A percentile compares a stretch with the other conserved stretches of the same genome.
These are phyloP conservation scores for Macquaria ambigua DNA, from an alignment of 2,113 vertebrate genomes.

Conservation along the genomic window DNA sequence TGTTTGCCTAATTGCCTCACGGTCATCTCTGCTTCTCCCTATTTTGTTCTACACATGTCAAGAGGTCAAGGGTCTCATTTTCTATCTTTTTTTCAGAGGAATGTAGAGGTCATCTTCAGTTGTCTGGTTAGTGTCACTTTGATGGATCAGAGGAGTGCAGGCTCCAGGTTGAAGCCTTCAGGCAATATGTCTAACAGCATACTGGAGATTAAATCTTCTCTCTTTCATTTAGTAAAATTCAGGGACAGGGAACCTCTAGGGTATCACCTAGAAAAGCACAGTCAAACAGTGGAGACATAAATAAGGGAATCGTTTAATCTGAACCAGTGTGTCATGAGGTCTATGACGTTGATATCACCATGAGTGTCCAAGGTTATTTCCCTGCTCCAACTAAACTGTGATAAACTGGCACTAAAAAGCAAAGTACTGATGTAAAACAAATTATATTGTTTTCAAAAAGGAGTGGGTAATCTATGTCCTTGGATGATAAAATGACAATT, in stretches of 20 bases:
- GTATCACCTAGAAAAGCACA: background rate
- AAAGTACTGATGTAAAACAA: background rate
- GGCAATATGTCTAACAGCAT: conserved; percentile 8
- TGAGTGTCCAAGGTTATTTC: background rate
- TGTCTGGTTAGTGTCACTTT: conserved; percentile 21
- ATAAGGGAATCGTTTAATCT: background rate
- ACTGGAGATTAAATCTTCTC: background rate
- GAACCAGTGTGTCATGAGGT: background rate
- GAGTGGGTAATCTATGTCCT: too few relatives aligned
- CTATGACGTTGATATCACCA: background rate
- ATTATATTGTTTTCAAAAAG: background rate
- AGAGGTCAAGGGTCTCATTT: background rate
- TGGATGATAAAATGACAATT: background rate
- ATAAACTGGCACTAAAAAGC: background rate
- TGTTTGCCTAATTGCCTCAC: background rate
- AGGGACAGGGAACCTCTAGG: background rate
- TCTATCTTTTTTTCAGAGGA: background rate
- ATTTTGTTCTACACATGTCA: conserved; percentile 2
- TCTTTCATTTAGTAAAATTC: background rate
- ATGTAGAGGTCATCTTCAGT: conserved; percentile 24
- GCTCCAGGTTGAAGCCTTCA: conserved; percentile 22
- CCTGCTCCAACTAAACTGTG: background rate
- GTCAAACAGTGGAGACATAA: background rate
- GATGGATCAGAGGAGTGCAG: background rate
- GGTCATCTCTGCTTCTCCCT: background rate